Base-by-base conservation (phyloP, 2,113 vertebrate species). In the Brachionichthys hirsutus region DNA sequence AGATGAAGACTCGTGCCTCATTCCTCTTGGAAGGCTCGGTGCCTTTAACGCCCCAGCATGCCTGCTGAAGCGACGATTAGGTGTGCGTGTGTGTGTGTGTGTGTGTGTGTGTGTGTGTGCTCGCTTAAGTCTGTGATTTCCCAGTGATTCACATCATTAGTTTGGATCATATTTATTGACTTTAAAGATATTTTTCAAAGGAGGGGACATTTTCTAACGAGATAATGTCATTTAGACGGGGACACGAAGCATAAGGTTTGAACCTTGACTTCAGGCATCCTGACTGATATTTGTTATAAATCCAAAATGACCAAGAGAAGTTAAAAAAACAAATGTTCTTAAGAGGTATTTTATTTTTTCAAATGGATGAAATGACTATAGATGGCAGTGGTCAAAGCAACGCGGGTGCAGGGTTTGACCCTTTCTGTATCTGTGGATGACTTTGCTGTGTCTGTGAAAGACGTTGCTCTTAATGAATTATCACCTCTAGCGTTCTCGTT, bases 1-100 rank as follows among this genome's bases (percentile, higher is more conserved):
- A 82, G 80, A 64, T 9, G 68, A 82, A 88, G 76, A 70, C 77
- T 82, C 43, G 53, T 69, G 85, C 70, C 70, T 80, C 79, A 62
- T 78, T 82, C 78, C 73, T 88, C 66, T 67, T 73, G 80, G 71
- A 75, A n/a, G n/a, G 78, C 70, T 70, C 5, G 2, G 47, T 76
- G 68, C 54, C 72, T 75, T 12, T 11, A 68, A 80, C 48, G 73
- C 70, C 73, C 47, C 73, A 56, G 44, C 67, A 57, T 55, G 78
- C 80, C 62, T 55, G 75, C 77, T 58, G 68, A 67, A 59, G 74
- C 78, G 77, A 75, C 51, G 65, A 75, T 84, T 77, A 70, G 70
- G 64, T 59, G 64, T 59, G 62, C 75, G 61, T 75, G 72, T 45
- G 13, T n/a, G n/a, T n/a, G n/a, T n/a, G n/a, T n/a, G n/a, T n/a